A percentile compares a stretch with the other conserved stretches of the same genome.
Conservation (phyloP, 2,888 invertebrate genomes). For the Sericinus montela region DNA sequence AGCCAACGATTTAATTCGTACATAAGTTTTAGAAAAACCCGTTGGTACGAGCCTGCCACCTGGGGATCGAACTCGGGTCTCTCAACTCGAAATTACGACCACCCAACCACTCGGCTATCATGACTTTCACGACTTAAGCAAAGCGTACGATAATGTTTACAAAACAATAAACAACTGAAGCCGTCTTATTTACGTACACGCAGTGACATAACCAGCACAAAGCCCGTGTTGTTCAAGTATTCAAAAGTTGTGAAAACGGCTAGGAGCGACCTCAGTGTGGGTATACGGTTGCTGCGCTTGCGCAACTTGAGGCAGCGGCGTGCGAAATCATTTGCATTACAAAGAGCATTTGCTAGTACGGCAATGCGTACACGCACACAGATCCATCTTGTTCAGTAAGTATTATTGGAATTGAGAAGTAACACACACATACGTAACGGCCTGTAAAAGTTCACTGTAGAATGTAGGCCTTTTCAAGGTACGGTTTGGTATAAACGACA, state of each 20-base stretch:
- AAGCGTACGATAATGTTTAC: neutral
- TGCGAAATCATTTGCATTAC: conserved; percentile 32
- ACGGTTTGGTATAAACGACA: no score
- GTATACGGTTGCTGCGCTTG: conserved; percentile 24
- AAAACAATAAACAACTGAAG: neutral
- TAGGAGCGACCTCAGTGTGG: conserved; percentile 8
- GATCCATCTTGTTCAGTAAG: neutral
- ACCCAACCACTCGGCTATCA: no score
- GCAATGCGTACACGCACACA: conserved; percentile 14
- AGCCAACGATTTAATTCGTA: no score
- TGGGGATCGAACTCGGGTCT: no score
- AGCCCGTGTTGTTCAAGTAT: neutral
- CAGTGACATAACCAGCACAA: conserved; percentile 1
- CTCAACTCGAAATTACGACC: no score
- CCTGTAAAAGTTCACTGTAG: no score
- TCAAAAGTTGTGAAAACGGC: conserved; percentile 26
- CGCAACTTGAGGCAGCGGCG: conserved; percentile 23
- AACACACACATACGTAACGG: no score
- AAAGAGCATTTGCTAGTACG: conserved; percentile 23
- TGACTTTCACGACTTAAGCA: no score
- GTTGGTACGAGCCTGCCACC: no score
- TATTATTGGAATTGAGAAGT: no score
- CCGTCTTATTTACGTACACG: neutral
- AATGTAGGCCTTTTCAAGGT: no score
- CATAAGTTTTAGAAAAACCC: no score